A percentile compares a stretch with the other conserved stretches of the same genome.
These are phyloP conservation scores for Spheniscus humboldti DNA, from an alignment of 2,797 vertebrate species.

Conservation along the genomic window DNA sequence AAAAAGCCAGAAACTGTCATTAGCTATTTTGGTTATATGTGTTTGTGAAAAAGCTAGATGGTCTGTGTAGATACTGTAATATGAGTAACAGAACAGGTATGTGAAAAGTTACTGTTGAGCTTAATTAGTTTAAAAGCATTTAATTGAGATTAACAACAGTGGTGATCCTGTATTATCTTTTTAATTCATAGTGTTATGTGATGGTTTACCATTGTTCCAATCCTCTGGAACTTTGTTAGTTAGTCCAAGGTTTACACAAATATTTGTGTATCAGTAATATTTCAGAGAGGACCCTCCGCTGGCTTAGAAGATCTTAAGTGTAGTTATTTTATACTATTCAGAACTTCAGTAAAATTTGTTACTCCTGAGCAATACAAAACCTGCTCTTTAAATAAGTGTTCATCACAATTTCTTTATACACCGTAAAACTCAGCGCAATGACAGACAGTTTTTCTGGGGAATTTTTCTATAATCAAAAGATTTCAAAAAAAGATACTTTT, in stretches of 20 bases:
- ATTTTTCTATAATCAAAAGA: neutral
- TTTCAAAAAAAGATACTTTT: neutral
- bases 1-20: neutral
- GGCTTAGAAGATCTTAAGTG: neutral
- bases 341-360: neutral
- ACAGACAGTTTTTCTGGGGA: neutral
- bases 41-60: neutral
- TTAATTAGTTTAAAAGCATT: neutral
- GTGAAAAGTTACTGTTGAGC: neutral
- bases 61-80: neutral
- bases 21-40: neutral
- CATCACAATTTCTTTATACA: neutral
- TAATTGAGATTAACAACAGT: neutral
- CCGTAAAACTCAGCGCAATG: neutral
- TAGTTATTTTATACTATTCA: neutral
- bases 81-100: neutral
- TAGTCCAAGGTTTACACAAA: neutral
- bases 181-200: neutral
- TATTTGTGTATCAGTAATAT: neutral
- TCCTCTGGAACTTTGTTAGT: neutral
- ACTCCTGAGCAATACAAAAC: neutral
- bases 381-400: neutral
- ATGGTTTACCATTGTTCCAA: neutral
- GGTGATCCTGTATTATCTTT: neutral
- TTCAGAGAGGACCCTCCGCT: neutral